phyloP scores from a whole-genome alignment of 2,888 invertebrate genomes.

The Xestia xanthographa region DNA sequence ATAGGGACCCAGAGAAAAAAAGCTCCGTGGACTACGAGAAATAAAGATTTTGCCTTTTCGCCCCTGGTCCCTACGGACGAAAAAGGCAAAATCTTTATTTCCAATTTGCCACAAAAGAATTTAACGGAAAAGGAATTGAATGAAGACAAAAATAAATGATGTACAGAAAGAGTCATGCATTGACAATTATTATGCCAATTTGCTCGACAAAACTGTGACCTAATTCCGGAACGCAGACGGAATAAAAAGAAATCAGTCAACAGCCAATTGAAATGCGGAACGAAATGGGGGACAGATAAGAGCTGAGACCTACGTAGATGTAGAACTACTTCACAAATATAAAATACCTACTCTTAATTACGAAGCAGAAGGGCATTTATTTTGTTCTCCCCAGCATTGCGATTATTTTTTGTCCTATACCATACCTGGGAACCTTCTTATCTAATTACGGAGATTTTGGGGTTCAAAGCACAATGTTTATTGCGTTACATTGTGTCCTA shows the following conservation, averaged over 20 bases:
- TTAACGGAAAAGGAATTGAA: neutral
- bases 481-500: no score
- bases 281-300: slow-evolving; percentile 1
- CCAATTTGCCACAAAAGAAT: neutral
- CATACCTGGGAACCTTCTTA: no score
- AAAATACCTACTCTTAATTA: no score
- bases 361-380: no score
- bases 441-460: no score
- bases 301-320: neutral
- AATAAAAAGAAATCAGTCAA: slow-evolving; percentile 17
- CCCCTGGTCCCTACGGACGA: no score
- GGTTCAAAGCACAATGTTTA: no score
- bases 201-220: slow-evolving; percentile 16
- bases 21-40: no score
- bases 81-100: neutral
- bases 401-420: no score
- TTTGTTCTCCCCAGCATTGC: no score
- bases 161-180: neutral
- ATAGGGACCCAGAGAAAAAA: no score
- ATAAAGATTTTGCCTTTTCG: no score
- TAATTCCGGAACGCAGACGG: slow-evolving; percentile 11
- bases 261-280: slow-evolving; percentile 35
- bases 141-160: neutral
- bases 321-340: neutral
- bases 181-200: slow-evolving; percentile 14